Evolutionary conservation across 35 echinoderm and acorn worm genomes (phyloP), one percentile per base, ranked within the genome.

Genomic region (Diadema setosum): DNA sequence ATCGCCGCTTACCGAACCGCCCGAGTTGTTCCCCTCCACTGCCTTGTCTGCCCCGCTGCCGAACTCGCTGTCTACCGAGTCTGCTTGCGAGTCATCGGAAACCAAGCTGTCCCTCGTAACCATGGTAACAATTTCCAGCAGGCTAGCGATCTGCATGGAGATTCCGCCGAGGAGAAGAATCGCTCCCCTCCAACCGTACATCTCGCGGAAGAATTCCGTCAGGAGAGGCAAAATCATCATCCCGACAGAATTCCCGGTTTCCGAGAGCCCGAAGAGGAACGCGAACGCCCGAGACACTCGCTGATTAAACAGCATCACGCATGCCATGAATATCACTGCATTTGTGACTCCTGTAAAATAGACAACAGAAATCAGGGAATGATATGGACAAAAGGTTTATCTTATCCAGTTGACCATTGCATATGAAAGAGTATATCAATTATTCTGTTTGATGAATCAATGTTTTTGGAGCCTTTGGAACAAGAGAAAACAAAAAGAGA

Each of bases 141-240:
- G 27, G 16, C 81, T 5, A 24, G n/a, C 40, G 9, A 89, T 43
- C 32, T 81, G 48, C 12, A 59, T 15, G 21, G 46, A 27, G 2
- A 67, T 17, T 44, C 69, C 91, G n/a, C 85, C 75, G 21, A 93
- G 17, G 18, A 93, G 58, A 31, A 82, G 35, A 58, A 93, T 93
- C 4, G 91, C 44, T 25, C 91, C 91, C 15, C 76, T 45, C 91
- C 91, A 93, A n/a, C 91, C 85, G 48, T 93, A 93, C 32, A 37
- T 42, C 32, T 57, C 85, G 2, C 82, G 12, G 3, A 93, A 42
- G 16, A 82, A 83, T 40, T 93, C 74, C 16, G 80, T 49, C 14
- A 93, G 37, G 20, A 86, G 60, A 9, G 85, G 74, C 20, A 87
- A 36, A 25, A 58, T 3, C 41, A 93, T 87, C 69, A 88, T 74